A percentile compares a stretch with the other conserved stretches of the same genome.
Conservation (phyloP, 1,140 invertebrate species). For the Luehdorfia chinensis region DNA sequence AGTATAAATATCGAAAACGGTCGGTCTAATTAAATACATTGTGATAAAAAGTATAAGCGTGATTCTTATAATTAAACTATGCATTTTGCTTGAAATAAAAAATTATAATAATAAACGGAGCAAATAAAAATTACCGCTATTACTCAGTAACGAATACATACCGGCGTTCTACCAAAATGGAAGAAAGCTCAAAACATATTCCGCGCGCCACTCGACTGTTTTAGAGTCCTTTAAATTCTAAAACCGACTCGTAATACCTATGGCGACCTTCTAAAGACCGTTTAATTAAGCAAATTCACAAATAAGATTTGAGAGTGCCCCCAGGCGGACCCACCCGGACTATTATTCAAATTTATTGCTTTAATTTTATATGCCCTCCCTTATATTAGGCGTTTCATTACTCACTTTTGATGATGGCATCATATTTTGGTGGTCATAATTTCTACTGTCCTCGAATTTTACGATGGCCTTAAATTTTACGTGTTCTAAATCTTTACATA, state of each 20-base stretch:
- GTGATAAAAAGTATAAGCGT: no score
- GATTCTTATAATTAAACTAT: no score
- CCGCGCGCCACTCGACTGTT: conserved; percentile 4
- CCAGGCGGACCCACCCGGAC: conserved; percentile 24
- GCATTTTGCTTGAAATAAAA: no score
- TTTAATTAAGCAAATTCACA: conserved; percentile 50
- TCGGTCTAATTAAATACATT: no score
- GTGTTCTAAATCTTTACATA: conserved; percentile 18
- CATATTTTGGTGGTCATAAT: conserved; percentile 21
- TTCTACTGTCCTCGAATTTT: conserved; percentile 12
- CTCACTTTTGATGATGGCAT: conserved; percentile 39
- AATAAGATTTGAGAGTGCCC: conserved; percentile 40
- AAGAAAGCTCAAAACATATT: no score
- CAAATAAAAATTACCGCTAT: no score
- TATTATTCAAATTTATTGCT: conserved; percentile 59
- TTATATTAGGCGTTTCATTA: conserved; percentile 41
- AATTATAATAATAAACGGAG: no score
- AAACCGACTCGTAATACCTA: conserved; percentile 20
- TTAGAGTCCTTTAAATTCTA: conserved; percentile 20
- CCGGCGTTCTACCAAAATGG: no score
- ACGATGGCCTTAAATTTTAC: conserved; percentile 17
- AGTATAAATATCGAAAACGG: no score
- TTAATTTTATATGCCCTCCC: conserved; percentile 54
- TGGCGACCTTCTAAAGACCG: conserved; percentile 30
- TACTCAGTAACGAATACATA: no score